Conservation (phyloP, 2,113 vertebrate genomes). For the Strix aluco region DNA sequence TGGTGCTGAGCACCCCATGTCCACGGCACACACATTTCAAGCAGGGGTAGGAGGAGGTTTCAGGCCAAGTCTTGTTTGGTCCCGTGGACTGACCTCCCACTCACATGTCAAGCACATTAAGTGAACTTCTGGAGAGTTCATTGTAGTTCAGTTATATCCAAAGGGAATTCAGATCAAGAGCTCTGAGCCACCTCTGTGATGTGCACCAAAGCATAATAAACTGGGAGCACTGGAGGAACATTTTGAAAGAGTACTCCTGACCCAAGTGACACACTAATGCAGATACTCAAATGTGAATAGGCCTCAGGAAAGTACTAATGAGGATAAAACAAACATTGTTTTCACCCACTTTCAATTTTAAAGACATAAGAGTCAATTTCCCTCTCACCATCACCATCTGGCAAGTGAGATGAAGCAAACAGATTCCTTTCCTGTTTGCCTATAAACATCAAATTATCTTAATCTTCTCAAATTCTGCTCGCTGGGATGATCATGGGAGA, state of each 20-base stretch:
- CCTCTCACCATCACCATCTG: neutral
- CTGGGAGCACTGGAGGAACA: neutral
- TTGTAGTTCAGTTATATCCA: neutral
- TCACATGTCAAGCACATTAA: fast-evolving
- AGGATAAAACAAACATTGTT: neutral
- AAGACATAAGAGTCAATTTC: neutral
- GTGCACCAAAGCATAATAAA: neutral
- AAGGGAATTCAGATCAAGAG: neutral
- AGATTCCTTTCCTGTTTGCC: neutral
- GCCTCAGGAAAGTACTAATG: neutral
- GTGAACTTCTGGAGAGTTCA: neutral
- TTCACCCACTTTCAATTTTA: neutral
- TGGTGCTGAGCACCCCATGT: fast-evolving
- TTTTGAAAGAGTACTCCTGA: neutral
- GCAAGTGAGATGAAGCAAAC: constrained; percentile 1
- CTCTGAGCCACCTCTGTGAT: neutral
- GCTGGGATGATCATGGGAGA: neutral
- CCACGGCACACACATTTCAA: fast-evolving
- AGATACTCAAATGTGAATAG: neutral
- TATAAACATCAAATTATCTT: neutral
- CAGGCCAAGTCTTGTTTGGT: neutral
- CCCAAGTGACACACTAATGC: neutral
- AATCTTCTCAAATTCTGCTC: neutral
- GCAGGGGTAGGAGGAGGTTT: neutral
- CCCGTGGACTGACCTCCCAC: neutral